Evolutionary conservation across 2,797 vertebrate genomes (phyloP), one percentile per base, ranked within the genome.

Genomic region (Tapirus indicus): DNA sequence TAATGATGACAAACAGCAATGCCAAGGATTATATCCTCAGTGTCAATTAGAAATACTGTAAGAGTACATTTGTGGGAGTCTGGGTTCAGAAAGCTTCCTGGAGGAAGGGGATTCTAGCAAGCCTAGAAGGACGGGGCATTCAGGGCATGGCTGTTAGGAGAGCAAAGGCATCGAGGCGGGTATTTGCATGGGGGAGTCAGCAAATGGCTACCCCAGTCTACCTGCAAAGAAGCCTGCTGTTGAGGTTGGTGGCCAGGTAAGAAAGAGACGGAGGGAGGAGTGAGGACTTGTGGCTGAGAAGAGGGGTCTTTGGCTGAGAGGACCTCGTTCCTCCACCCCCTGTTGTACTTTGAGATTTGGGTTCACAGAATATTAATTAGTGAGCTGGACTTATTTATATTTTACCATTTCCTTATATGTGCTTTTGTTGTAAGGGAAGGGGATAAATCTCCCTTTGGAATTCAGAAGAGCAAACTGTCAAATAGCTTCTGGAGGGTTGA

Each of bases 381-480:
- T 47, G 56, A 95, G 88, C 68, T 79, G 49, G 58, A 68, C 49
- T 62, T 82, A 12, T 12, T 75, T 79, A 23, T n/a, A 27, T 79
- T 54, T 87, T 60, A 17, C 64, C 56, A 3, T 95, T 80, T 95
- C 56, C 68, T 82, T 32, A 7, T 9, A 6, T 10, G 60, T 58
- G 69, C 25, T 86, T 62, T 80, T 38, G 60, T 85, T 66, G n/a
- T 58, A 60, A 58, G 80, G 58, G 58, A 74, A 83, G 27, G 86
- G 68, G 38, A 25, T 4, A 27, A 56, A 64, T 44, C 58, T 66
- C 89, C 69, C 72, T 91, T 64, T 74, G 88, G 78, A 88, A 87
- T 96, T 93, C 83, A 44, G 82, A 64, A 85, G 72, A 95, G 58
- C 27, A 20, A 27, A 52, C 82, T 92, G 80, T 88, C 88, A 52